Percentiles rank a stretch among this genome's conserved stretches.
Conservation (phyloP, 2,113 vertebrate genomes). For the Todiramphus saurophagus region DNA sequence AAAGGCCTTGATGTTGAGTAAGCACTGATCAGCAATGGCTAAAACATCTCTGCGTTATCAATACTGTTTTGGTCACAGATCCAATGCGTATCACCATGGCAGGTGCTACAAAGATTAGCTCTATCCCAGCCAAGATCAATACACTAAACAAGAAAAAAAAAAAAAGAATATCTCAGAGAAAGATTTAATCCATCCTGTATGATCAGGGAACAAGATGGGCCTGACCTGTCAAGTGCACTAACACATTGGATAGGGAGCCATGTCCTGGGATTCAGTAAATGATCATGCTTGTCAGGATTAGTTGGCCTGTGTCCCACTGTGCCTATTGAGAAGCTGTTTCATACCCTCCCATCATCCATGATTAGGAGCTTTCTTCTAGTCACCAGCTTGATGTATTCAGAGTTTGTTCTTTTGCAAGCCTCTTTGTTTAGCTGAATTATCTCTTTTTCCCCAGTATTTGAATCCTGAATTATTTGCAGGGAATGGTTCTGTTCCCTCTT, state of each 20-base stretch:
- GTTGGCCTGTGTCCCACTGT: not conserved
- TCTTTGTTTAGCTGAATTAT: conserved; percentile 27
- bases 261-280: not conserved
- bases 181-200: not conserved
- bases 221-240: not conserved
- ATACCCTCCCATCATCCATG: not conserved
- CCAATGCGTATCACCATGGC: not conserved
- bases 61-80: not conserved
- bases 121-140: not conserved
- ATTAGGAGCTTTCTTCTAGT: not conserved
- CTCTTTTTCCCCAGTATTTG: not conserved
- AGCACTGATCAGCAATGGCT: not conserved
- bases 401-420: not conserved
- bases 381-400: not conserved
- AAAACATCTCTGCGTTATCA: not conserved
- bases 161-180: not conserved
- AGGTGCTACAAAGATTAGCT: not conserved
- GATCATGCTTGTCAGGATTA: not conserved
- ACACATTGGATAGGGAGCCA: not conserved
- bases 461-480: not conserved
- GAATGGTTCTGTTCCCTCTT: not conserved
- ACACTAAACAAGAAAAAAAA: not conserved
- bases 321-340: not conserved
- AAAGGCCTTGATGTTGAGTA: not conserved
- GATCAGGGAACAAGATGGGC: not conserved